A percentile compares a stretch with the other conserved stretches of the same genome.
phyloP scores from a whole-genome alignment of 92 coral and sea anemone species.

The Epizoanthus scotinus region DNA sequence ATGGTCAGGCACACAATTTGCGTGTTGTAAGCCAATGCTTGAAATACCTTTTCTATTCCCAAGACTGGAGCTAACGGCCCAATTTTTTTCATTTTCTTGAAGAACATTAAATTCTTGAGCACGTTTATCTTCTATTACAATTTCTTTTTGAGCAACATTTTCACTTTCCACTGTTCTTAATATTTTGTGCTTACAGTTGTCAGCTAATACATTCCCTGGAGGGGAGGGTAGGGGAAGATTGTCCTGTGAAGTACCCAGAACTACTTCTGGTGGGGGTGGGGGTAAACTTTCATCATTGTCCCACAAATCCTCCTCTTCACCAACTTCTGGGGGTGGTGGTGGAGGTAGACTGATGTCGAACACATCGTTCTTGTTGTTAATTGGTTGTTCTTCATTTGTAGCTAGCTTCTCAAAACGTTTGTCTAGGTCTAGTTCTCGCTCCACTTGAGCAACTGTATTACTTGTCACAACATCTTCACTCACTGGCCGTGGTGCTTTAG shows the following conservation, averaged over 20 bases:
- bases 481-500: conserved; percentile 16
- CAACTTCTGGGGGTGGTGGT: conserved; percentile 49
- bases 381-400: not conserved
- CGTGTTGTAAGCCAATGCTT: conserved; percentile 6
- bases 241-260: conserved; percentile 64
- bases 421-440: conserved; percentile 14
- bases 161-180: not conserved
- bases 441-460: not conserved
- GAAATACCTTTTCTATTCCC: not conserved
- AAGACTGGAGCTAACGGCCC: conserved; percentile 2
- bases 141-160: not conserved
- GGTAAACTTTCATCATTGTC: conserved; percentile 72
- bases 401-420: conserved; percentile 1
- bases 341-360: conserved; percentile 31
- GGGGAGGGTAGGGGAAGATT: conserved; percentile 84
- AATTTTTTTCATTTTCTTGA: conserved; percentile 30
- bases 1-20: not conserved
- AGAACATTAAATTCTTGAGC: not conserved
- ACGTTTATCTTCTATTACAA: not conserved
- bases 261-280: conserved; percentile 76
- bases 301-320: conserved; percentile 62
- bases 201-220: conserved; percentile 62
- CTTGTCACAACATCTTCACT: conserved; percentile 17
- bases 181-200: not conserved
- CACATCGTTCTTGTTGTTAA: not conserved